phyloP scores from a whole-genome alignment of 1,140 invertebrate genomes.

The Halictus rubicundus region DNA sequence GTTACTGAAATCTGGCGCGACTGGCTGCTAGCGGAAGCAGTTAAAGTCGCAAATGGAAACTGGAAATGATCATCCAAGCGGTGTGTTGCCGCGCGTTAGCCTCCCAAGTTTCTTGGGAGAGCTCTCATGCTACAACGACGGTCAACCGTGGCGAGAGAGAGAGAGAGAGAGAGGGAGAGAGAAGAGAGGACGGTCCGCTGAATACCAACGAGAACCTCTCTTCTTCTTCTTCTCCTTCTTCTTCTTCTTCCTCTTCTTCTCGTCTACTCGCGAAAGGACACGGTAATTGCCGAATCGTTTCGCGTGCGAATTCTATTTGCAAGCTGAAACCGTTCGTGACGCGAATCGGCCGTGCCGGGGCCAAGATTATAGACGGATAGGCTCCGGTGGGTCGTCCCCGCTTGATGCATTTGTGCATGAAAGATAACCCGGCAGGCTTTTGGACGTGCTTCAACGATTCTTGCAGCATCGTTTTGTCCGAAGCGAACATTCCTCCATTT shows the following conservation, averaged over 20 bases:
- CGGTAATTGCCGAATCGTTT: slow-evolving; percentile 28
- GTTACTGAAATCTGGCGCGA: slow-evolving; percentile 49
- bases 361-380: slow-evolving; percentile 1
- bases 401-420: too few species aligned
- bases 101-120: slow-evolving; percentile 37
- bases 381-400: background rate
- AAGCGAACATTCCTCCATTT: too few species aligned
- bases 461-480: too few species aligned
- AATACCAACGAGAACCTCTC: slow-evolving; percentile 27
- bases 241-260: background rate
- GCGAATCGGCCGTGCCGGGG: background rate
- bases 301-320: slow-evolving; percentile 17
- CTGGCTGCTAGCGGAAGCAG: slow-evolving; percentile 54
- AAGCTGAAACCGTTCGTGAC: slow-evolving; percentile 7
- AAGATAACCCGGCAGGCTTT: background rate
- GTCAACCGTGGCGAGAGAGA: too few species aligned
- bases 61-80: slow-evolving; percentile 54
- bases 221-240: background rate
- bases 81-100: background rate
- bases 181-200: background rate
- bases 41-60: slow-evolving; percentile 69
- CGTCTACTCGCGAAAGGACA: slow-evolving; percentile 9
- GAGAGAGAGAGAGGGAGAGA: background rate
- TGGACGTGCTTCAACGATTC: too few species aligned
- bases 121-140: background rate